phyloP scores from a whole-genome alignment of 2,888 invertebrate genomes.

The Homarus gammarus region DNA sequence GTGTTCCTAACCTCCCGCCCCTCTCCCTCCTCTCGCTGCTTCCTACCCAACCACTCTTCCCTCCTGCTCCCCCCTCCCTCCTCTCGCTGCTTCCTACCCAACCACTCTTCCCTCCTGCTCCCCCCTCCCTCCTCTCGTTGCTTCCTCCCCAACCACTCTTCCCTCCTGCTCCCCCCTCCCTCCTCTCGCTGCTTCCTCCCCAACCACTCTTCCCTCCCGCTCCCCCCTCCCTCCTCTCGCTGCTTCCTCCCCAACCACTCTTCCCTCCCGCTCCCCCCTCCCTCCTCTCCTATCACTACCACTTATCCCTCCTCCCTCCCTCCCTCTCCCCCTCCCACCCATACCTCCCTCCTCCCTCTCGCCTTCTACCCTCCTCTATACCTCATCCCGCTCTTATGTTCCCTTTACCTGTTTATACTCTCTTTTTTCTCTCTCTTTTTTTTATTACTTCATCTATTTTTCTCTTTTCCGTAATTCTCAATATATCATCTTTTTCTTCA shows the following conservation, averaged over 20 bases:
- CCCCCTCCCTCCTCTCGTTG: neutral
- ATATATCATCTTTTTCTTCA: neutral
- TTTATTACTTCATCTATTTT: neutral
- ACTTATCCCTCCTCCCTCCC: neutral
- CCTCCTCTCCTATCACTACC: neutral
- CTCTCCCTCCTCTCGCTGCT: neutral
- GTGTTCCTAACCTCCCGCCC: no score
- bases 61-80: neutral
- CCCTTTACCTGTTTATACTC: neutral
- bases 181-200: neutral
- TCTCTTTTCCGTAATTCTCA: neutral
- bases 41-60: neutral
- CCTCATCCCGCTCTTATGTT: conserved; percentile 7
- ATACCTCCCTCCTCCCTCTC: neutral
- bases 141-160: neutral
- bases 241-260: neutral
- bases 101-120: neutral
- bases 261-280: neutral
- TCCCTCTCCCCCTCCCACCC: neutral
- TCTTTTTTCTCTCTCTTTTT: neutral
- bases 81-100: neutral
- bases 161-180: neutral
- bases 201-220: neutral
- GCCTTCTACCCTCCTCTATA: neutral
- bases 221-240: neutral